A percentile compares a stretch with the other conserved stretches of the same genome.
phyloP scores from a whole-genome alignment of 2,797 vertebrate species.

The Delichon dasypus region DNA sequence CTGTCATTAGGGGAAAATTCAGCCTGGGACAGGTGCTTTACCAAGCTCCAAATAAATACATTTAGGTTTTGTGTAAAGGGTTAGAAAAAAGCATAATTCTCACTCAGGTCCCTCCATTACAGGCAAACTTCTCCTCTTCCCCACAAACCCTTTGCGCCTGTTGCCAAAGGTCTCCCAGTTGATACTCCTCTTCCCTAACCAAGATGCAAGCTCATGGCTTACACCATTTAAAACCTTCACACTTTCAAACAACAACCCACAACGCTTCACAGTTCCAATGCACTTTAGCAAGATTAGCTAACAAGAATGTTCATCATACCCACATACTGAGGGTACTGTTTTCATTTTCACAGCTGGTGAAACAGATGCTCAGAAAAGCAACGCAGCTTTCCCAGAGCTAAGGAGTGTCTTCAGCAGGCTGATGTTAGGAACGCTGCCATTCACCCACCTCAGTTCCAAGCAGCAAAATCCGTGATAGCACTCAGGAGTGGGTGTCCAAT shows the following conservation, averaged over 20 bases:
- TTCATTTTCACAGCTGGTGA: slow-evolving; percentile 29
- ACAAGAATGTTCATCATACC: not conserved
- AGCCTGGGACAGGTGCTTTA: not conserved
- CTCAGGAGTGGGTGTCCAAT: not conserved
- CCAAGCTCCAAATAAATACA: not conserved
- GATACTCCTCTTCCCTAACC: not conserved
- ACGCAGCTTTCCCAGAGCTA: not conserved
- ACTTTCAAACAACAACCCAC: not conserved
- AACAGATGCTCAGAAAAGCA: slow-evolving; percentile 23
- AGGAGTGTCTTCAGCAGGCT: not conserved
- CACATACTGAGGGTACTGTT: not conserved
- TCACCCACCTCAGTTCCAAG: not conserved
- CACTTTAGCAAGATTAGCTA: not conserved
- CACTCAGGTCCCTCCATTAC: rapidly evolving
- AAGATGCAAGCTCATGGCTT: not conserved
- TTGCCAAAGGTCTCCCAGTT: not conserved
- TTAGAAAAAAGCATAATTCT: not conserved
- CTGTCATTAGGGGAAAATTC: not conserved
- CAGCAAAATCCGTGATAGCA: not conserved
- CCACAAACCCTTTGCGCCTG: not conserved
- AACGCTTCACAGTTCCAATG: not conserved
- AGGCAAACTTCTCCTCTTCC: not conserved
- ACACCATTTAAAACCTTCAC: not conserved
- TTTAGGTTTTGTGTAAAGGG: not conserved
- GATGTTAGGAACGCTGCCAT: not conserved